Evolutionary conservation across 2,797 vertebrate genomes (phyloP).

Genomic region (Sparidentex hasta): DNA sequence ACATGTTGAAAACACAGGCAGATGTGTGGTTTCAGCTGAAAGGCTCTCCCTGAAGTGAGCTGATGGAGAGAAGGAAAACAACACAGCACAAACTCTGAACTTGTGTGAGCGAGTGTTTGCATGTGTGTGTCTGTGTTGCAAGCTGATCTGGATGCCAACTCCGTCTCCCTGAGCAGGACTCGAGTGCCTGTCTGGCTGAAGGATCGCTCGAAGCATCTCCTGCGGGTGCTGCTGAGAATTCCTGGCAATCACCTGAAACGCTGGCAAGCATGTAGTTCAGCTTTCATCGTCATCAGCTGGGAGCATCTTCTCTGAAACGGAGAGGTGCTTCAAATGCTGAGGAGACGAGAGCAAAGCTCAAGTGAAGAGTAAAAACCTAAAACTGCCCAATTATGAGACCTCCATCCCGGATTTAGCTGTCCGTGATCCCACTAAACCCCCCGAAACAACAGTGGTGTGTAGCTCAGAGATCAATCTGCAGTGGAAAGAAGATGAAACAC

Average conservation of each 20-base stretch:
- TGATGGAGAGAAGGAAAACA: constrained; percentile 12
- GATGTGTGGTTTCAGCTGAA: constrained; percentile 24
- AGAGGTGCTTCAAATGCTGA: constrained; percentile 8
- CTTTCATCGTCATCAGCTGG: constrained; percentile 22
- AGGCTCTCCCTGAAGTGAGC: constrained; percentile 11
- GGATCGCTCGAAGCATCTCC: not conserved
- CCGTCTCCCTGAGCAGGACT: constrained; percentile 4
- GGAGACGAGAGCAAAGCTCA: constrained; percentile 9
- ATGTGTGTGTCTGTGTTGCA: not conserved
- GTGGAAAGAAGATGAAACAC: not conserved
- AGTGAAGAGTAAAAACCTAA: not conserved
- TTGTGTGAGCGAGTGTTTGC: constrained; percentile 2
- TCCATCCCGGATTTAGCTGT: not conserved
- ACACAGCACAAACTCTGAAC: constrained; percentile 20
- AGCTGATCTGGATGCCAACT: constrained; percentile 9
- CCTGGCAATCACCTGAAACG: constrained; percentile 34
- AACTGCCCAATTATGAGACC: not conserved
- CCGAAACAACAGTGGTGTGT: not conserved
- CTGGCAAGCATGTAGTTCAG: constrained; percentile 4
- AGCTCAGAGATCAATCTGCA: not conserved
- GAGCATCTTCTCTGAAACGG: constrained; percentile 1
- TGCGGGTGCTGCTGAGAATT: constrained; percentile 23
- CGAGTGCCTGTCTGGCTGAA: constrained; percentile 17
- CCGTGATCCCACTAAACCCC: not conserved
- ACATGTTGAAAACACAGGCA: constrained; percentile 9